phyloP scores from a whole-genome alignment of 2,113 vertebrate genomes.

The Xenopus tropicalis region DNA sequence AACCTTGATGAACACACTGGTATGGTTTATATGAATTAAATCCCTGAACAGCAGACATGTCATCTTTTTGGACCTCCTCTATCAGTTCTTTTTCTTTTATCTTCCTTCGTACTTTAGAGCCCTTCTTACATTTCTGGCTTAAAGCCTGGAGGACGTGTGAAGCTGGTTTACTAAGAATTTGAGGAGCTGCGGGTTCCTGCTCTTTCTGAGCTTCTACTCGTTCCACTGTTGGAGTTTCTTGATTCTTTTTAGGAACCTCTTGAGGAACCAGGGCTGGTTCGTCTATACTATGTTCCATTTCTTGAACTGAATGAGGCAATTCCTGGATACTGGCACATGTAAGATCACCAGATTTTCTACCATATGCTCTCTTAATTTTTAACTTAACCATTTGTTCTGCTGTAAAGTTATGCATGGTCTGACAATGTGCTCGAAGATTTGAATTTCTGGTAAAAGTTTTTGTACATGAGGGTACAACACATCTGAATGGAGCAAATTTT shows the following conservation, averaged over 20 bases:
- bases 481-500: constrained; percentile 89
- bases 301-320: constrained; percentile 10
- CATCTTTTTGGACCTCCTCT: constrained; percentile 55
- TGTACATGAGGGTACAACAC: constrained; percentile 79
- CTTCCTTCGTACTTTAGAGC: constrained; percentile 56
- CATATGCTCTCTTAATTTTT: constrained; percentile 77
- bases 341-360: constrained; percentile 64
- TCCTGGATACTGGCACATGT: constrained; percentile 28
- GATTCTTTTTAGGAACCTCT: constrained; percentile 42
- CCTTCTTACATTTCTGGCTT: constrained; percentile 53
- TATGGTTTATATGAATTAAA: constrained; percentile 85
- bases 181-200: constrained; percentile 50
- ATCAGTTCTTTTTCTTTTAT: constrained; percentile 74
- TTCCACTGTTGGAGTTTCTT: constrained; percentile 41
- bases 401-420: constrained; percentile 81
- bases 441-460: constrained; percentile 96
- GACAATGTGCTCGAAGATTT: constrained; percentile 89
- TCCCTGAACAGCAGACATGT: constrained; percentile 56
- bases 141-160: constrained; percentile 46
- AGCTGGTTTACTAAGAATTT: constrained; percentile 46
- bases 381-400: constrained; percentile 83
- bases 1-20: constrained; percentile 89
- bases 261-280: constrained; percentile 47
- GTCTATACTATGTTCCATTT: constrained; percentile 54
- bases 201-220: constrained; percentile 61